Percentiles rank a stretch among this genome's conserved stretches.
These are phyloP conservation scores for Brachyistius frenatus DNA, from an alignment of 2,113 vertebrate genomes.

Conservation along the genomic window DNA sequence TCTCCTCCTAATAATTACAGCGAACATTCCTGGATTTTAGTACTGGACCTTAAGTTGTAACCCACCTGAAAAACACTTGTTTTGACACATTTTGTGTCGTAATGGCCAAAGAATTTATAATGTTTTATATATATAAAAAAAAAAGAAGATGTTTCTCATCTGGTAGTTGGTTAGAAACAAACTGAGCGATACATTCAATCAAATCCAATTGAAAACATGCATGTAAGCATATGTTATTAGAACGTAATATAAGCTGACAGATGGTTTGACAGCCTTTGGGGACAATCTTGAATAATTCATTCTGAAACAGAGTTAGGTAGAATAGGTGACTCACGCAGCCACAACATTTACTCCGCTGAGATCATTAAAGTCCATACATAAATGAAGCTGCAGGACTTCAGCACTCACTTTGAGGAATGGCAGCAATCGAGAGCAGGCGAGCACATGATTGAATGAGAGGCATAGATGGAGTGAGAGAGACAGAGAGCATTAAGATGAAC, in stretches of 20 bases:
- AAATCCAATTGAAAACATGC: not conserved
- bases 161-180: not conserved
- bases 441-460: conserved; percentile 31
- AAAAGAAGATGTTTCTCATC: too few species aligned
- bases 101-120: too few species aligned
- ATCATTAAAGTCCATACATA: conserved; percentile 47
- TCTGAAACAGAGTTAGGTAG: conserved; percentile 27
- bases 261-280: conserved; percentile 19
- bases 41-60: too few species aligned
- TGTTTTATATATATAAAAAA: too few species aligned
- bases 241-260: not conserved
- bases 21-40: too few species aligned
- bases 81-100: too few species aligned
- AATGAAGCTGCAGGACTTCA: conserved; percentile 33
- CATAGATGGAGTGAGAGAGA: not conserved
- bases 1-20: too few species aligned
- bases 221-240: not conserved
- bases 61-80: too few species aligned
- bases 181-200: not conserved
- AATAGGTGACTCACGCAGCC: conserved; percentile 19
- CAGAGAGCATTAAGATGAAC: conserved; percentile 26
- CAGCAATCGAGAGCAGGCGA: conserved; percentile 40
- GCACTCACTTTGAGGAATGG: conserved; percentile 54
- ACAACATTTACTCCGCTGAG: conserved; percentile 24
- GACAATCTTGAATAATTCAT: conserved; percentile 52